phyloP scores from a whole-genome alignment of 2,797 vertebrate genomes.

The Enteromius fasciolatus region DNA sequence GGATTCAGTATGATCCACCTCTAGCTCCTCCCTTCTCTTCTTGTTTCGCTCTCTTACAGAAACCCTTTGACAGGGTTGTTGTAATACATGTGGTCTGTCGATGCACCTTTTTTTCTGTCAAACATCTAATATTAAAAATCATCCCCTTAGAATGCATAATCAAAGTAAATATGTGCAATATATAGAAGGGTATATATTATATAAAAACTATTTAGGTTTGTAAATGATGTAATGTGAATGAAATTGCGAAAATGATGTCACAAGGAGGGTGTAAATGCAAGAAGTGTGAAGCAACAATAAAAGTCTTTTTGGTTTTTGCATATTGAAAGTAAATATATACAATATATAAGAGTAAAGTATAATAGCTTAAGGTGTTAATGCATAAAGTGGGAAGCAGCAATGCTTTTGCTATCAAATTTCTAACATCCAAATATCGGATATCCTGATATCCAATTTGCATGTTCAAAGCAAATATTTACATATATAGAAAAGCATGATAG shows the following conservation, averaged over 20 bases:
- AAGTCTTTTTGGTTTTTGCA: neutral
- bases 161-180: neutral
- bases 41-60: conserved; percentile 54
- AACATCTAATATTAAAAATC: neutral
- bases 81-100: conserved; percentile 33
- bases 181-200: neutral
- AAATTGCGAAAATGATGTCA: neutral
- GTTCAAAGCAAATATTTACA: neutral
- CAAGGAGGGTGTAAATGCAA: neutral
- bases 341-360: neutral
- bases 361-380: neutral
- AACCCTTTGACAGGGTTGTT: conserved; percentile 56
- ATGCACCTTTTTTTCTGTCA: conserved; percentile 11
- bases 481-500: neutral
- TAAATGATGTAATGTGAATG: neutral
- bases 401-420: neutral
- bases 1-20: conserved; percentile 53
- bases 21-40: conserved; percentile 45
- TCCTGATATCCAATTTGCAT: neutral
- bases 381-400: neutral
- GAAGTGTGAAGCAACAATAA: neutral
- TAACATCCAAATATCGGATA: neutral
- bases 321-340: neutral
- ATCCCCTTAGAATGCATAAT: neutral
- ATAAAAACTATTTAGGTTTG: neutral